Evolutionary conservation across 2,888 invertebrate species (phyloP).

Genomic region (Cephalotes varians): DNA sequence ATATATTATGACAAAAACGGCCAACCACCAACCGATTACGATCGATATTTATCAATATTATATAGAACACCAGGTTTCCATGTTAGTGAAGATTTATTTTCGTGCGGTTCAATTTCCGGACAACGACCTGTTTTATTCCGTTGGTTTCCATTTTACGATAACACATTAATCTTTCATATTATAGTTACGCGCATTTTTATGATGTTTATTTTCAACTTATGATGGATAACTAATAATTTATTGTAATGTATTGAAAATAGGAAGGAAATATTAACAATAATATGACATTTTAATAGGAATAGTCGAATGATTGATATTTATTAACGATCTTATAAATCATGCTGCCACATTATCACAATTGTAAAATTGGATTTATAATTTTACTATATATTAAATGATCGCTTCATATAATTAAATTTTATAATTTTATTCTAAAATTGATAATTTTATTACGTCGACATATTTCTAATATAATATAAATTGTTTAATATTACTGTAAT

Average conservation of each 20-base stretch:
- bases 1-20: background rate
- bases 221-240: conserved; percentile 26
- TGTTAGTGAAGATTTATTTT: conserved; percentile 34
- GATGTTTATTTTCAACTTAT: background rate
- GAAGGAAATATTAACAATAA: background rate
- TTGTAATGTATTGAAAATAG: background rate
- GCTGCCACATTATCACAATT: background rate
- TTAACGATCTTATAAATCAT: background rate
- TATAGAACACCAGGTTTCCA: background rate
- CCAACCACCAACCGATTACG: background rate
- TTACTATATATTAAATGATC: background rate
- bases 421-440: no score
- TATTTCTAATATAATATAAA: background rate
- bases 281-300: background rate
- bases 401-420: no score
- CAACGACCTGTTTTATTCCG: conserved; percentile 16
- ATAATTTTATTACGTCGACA: no score
- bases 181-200: background rate
- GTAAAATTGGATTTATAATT: background rate
- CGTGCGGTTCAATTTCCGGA: conserved; percentile 60
- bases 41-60: conserved; percentile 38
- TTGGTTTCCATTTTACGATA: conserved; percentile 5
- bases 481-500: background rate
- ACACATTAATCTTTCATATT: conserved; percentile 36
- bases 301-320: background rate